A percentile compares a stretch with the other conserved stretches of the same genome.
These are phyloP conservation scores for Drosophila tanythrix DNA, from an alignment of 2,888 invertebrate species.

Conservation along the genomic window DNA sequence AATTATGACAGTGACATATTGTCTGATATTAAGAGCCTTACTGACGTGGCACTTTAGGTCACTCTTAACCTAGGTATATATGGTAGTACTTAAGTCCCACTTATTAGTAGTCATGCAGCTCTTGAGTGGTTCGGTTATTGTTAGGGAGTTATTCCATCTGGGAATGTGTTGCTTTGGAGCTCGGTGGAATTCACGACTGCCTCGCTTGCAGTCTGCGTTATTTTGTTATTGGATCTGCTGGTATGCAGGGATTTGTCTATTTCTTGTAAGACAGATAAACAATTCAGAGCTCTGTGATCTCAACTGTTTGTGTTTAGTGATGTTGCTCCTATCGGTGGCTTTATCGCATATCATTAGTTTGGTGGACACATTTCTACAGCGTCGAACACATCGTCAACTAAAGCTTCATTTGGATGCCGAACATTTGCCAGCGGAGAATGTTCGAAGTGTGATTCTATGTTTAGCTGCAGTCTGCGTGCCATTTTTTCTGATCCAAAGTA, in stretches of 20 bases:
- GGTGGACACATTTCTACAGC: conserved; percentile 34
- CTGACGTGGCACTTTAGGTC: conserved; percentile 3
- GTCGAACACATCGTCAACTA: background rate
- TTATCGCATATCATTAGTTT: conserved; percentile 43
- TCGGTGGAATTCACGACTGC: conserved; percentile 16
- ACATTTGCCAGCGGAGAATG: background rate
- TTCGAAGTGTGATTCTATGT: background rate
- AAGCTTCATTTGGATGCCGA: background rate
- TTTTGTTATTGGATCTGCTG: conserved; percentile 51
- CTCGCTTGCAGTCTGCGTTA: conserved; percentile 29
- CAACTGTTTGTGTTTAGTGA: conserved; percentile 32
- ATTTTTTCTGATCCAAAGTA: background rate
- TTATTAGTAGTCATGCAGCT: conserved; percentile 15
- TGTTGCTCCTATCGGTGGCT: conserved; percentile 29
- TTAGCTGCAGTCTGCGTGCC: conserved; percentile 17
- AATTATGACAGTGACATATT: conserved; percentile 35
- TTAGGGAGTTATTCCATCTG: conserved; percentile 13
- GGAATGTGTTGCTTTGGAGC: conserved; percentile 41
- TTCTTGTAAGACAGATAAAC: background rate
- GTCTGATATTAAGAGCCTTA: background rate
- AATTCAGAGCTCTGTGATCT: conserved; percentile 22
- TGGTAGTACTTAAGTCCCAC: background rate
- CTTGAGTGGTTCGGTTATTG: conserved; percentile 2
- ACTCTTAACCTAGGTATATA: too few relatives aligned
- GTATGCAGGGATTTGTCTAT: conserved; percentile 29